Conservation (phyloP, 2,888 invertebrate species). For the Stramonita haemastoma region DNA sequence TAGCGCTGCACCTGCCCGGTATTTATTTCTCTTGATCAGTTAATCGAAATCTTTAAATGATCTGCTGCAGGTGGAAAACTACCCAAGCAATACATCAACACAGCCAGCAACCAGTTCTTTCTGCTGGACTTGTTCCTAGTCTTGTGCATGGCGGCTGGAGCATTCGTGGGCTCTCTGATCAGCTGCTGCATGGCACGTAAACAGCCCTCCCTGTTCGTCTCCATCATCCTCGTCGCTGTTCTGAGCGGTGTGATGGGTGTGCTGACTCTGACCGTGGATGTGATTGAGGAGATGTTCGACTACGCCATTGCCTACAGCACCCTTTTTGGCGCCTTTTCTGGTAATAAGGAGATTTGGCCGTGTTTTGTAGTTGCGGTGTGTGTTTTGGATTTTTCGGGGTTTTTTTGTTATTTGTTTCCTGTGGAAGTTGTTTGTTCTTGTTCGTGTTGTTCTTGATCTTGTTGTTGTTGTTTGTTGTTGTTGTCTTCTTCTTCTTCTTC, state of each 20-base stretch:
- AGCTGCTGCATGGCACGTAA: background rate
- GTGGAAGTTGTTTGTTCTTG: background rate
- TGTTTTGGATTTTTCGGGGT: background rate
- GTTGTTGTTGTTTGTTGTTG: background rate
- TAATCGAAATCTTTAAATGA: background rate
- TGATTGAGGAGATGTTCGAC: background rate
- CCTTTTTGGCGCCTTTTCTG: background rate
- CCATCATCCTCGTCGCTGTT: background rate
- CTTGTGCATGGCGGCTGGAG: background rate
- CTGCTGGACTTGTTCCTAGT: background rate
- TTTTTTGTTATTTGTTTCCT: background rate
- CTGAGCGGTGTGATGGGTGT: background rate
- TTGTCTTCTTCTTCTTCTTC: background rate
- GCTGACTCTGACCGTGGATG: conserved; percentile 6
- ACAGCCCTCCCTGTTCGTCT: background rate
- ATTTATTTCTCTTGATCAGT: background rate
- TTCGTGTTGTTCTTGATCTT: background rate
- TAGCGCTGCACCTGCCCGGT: too few species aligned
- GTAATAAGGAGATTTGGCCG: background rate
- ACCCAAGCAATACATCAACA: background rate
- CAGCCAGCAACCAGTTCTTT: background rate
- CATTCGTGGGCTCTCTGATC: conserved; percentile 12
- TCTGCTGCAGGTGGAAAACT: background rate
- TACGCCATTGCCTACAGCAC: conserved; percentile 19
- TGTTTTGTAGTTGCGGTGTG: background rate